phyloP scores from a whole-genome alignment of 2,888 invertebrate species.

The Matsumyia berberina region DNA sequence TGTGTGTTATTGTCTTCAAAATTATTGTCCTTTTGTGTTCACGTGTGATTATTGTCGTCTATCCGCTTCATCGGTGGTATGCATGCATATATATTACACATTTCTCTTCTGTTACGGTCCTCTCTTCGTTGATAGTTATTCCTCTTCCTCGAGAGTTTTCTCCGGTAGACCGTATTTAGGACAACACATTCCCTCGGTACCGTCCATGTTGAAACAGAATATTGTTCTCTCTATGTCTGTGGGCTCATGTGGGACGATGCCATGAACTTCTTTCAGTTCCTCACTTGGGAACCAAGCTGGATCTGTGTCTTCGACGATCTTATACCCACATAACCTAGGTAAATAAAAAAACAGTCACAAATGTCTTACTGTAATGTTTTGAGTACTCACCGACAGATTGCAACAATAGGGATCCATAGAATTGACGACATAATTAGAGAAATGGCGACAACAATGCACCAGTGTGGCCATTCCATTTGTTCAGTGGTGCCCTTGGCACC shows the following conservation, averaged over 20 bases:
- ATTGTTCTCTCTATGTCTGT: conserved; percentile 90
- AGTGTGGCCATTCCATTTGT: conserved; percentile 93
- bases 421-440: conserved; percentile 91
- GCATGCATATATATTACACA: conserved; percentile 33
- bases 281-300: conserved; percentile 96
- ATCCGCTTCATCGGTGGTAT: conserved; percentile 64
- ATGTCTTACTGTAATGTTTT: background rate
- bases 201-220: conserved; percentile 94
- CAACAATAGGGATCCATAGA: conserved; percentile 94
- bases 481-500: conserved; percentile 89
- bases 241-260: conserved; percentile 93
- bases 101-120: too few relatives aligned
- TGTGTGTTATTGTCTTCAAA: conserved; percentile 27
- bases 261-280: conserved; percentile 94
- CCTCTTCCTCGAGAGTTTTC: conserved; percentile 84
- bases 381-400: conserved; percentile 89
- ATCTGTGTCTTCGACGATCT: conserved; percentile 94
- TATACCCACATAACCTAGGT: conserved; percentile 91
- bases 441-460: conserved; percentile 91
- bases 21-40: conserved; percentile 66
- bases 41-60: conserved; percentile 68
- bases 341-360: background rate
- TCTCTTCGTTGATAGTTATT: conserved; percentile 78
- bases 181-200: conserved; percentile 93
- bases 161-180: conserved; percentile 86